Evolutionary conservation across 2,797 vertebrate species (phyloP).

Genomic region (Paguma larvata): DNA sequence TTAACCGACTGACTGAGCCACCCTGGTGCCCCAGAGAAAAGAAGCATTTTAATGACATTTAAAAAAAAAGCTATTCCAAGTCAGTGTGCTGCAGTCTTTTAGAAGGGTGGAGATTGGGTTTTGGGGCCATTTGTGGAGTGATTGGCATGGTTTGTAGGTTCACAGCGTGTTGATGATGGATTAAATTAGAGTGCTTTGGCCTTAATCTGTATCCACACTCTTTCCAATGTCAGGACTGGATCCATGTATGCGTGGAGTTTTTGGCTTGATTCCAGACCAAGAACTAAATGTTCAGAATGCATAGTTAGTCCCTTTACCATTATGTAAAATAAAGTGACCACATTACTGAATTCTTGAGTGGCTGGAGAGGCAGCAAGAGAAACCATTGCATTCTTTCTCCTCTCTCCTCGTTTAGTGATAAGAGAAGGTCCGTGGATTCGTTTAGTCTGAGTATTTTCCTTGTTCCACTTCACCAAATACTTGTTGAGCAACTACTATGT

Average conservation of each 20-base stretch:
- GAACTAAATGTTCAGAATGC: background rate
- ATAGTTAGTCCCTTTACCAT: background rate
- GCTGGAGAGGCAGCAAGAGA: background rate
- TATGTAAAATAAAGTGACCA: background rate
- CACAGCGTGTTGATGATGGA: background rate
- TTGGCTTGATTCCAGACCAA: background rate
- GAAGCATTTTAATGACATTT: background rate
- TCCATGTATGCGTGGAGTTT: background rate
- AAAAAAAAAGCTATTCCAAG: background rate
- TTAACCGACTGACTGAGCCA: too few species aligned
- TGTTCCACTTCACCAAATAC: background rate
- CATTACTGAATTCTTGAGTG: background rate
- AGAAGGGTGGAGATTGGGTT: background rate
- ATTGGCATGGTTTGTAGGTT: background rate
- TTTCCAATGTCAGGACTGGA: background rate
- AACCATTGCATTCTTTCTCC: background rate
- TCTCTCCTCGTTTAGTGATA: background rate
- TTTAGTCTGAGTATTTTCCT: background rate
- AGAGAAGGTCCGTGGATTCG: background rate
- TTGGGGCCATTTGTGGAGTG: background rate
- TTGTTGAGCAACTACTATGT: background rate
- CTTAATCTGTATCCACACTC: background rate
- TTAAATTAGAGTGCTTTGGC: background rate
- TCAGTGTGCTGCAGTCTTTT: background rate
- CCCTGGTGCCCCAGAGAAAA: background rate